Percentiles rank a stretch among this genome's conserved stretches.
These are phyloP conservation scores for Anabas testudineus DNA, from an alignment of 2,797 vertebrate genomes.

Conservation along the genomic window DNA sequence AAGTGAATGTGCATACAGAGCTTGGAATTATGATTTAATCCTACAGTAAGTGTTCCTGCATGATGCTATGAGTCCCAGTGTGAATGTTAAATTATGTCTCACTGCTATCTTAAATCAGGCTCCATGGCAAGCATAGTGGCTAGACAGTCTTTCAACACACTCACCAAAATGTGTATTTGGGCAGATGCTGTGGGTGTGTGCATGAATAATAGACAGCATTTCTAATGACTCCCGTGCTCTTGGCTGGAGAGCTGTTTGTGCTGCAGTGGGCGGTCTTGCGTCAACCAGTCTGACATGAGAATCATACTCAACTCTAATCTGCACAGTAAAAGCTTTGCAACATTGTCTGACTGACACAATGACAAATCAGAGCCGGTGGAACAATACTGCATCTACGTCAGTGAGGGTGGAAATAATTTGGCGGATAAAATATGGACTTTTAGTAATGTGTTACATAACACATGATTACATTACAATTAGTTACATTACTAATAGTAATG, in stretches of 20 bases:
- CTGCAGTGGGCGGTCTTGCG: conserved; percentile 54
- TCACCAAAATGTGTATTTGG: conserved; percentile 51
- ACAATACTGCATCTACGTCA: not conserved
- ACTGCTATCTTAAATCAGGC: conserved; percentile 71
- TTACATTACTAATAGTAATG: too few species aligned
- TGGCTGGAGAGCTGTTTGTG: conserved; percentile 62
- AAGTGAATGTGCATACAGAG: conserved; percentile 73
- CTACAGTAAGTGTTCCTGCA: conserved; percentile 69
- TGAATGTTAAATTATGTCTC: conserved; percentile 75
- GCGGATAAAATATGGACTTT: not conserved
- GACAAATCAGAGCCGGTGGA: conserved; percentile 12
- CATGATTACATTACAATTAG: too few species aligned
- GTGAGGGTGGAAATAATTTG: conserved; percentile 8
- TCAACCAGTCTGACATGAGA: conserved; percentile 47
- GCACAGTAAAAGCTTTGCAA: conserved; percentile 46
- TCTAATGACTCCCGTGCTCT: conserved; percentile 65
- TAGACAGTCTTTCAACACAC: conserved; percentile 38
- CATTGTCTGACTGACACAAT: conserved; percentile 30
- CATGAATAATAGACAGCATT: conserved; percentile 76
- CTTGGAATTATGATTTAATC: conserved; percentile 73
- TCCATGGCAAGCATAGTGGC: conserved; percentile 45
- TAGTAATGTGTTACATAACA: too few species aligned
- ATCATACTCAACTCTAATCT: conserved; percentile 43
- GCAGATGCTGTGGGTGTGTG: conserved; percentile 54
- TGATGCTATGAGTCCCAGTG: conserved; percentile 47